phyloP scores from a whole-genome alignment of 2,888 invertebrate species.

The Dimorphilus gyrociliatus region DNA sequence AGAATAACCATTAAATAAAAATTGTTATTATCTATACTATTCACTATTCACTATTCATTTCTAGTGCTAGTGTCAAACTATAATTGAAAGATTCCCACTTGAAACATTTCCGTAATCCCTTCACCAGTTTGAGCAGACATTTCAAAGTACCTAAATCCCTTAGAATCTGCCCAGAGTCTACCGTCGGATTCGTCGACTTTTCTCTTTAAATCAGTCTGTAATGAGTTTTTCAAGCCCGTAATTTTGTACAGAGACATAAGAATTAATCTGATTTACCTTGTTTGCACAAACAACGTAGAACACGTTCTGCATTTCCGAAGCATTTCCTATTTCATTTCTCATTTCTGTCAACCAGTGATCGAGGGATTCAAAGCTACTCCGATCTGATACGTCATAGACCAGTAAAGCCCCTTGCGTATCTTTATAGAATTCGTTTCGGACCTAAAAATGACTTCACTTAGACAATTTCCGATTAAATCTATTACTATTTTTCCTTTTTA shows the following conservation, averaged over 20 bases:
- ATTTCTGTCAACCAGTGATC: slow-evolving; percentile 38
- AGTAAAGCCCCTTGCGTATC: slow-evolving; percentile 38
- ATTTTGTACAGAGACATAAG: too few species aligned
- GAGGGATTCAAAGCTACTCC: slow-evolving; percentile 34
- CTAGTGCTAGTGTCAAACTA: too few species aligned
- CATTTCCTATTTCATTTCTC: slow-evolving; percentile 26
- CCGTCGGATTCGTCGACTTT: slow-evolving; percentile 32
- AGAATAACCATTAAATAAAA: neutral
- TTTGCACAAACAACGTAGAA: slow-evolving; percentile 36
- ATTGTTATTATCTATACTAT: neutral
- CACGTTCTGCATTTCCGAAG: slow-evolving; percentile 27
- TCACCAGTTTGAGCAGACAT: slow-evolving; percentile 36
- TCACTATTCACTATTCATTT: neutral
- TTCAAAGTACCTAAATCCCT: slow-evolving; percentile 35
- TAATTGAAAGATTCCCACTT: slow-evolving; percentile 19
- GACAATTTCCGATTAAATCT: too few species aligned
- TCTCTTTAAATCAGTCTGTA: slow-evolving; percentile 26
- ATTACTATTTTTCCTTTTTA: neutral
- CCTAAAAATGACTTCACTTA: slow-evolving; percentile 15
- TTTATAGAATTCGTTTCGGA: slow-evolving; percentile 38
- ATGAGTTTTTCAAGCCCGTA: too few species aligned
- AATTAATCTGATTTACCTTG: slow-evolving; percentile 19
- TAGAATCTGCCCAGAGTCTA: slow-evolving; percentile 31
- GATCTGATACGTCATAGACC: slow-evolving; percentile 36
- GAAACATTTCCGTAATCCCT: slow-evolving; percentile 34